Conservation (phyloP, 2,888 invertebrate species). For the Smittia aterrima region DNA sequence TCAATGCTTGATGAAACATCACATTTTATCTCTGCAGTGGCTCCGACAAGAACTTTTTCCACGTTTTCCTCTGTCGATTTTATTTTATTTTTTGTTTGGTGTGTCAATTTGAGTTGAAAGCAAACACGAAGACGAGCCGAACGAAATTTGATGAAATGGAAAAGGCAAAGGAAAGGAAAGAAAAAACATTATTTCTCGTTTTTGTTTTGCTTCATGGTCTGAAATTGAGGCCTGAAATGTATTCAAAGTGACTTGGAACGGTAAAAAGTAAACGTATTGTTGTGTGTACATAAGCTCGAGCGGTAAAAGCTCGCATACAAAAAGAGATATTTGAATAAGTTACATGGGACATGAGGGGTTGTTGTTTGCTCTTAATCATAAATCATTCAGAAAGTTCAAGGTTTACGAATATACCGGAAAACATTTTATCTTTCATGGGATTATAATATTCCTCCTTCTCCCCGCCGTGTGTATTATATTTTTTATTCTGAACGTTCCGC, state of each 20-base stretch:
- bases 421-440: slow-evolving; percentile 24
- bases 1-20: slow-evolving; percentile 75
- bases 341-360: slow-evolving; percentile 17
- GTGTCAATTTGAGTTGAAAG: neutral
- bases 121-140: neutral
- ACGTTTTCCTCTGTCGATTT: slow-evolving; percentile 51
- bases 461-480: neutral
- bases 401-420: slow-evolving; percentile 16
- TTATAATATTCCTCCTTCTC: neutral
- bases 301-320: neutral
- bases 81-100: neutral
- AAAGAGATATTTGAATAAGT: slow-evolving; percentile 19
- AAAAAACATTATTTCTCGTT: slow-evolving; percentile 23
- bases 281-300: neutral
- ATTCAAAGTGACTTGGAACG: slow-evolving; percentile 18
- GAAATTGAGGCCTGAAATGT: slow-evolving; percentile 5
- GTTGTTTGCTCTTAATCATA: slow-evolving; percentile 33
- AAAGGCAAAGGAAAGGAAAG: neutral
- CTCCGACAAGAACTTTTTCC: slow-evolving; percentile 62
- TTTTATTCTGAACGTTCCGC: neutral
- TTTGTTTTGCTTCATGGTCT: neutral
- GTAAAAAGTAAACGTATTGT: neutral
- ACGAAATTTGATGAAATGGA: neutral
- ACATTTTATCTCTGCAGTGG: slow-evolving; percentile 79
- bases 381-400: slow-evolving; percentile 41